These are phyloP conservation scores for Eubasilissa regina DNA, from an alignment of 1,140 invertebrate species.

Conservation along the genomic window DNA sequence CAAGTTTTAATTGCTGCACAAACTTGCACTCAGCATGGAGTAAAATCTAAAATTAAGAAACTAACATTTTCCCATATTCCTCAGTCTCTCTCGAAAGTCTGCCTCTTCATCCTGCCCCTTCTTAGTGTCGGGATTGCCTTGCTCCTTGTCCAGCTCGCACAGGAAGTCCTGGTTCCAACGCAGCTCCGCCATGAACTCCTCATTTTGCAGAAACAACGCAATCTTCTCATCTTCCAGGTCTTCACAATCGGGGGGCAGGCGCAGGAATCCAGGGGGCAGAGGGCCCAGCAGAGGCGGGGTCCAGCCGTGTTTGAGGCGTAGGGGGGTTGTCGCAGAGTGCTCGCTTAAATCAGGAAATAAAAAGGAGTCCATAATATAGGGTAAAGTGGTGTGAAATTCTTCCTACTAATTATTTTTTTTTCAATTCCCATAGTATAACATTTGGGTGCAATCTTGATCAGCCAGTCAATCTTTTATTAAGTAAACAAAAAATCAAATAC, in stretches of 20 bases:
- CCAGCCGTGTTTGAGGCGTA: conserved; percentile 76
- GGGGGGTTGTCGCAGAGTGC: neutral
- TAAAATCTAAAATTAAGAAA: neutral
- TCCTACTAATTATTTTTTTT: no score
- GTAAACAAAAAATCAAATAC: no score
- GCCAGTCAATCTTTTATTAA: no score
- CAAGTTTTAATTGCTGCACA: no score
- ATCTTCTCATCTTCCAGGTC: conserved; percentile 83
- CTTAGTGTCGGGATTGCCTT: conserved; percentile 67
- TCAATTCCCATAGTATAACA: no score
- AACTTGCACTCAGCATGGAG: no score
- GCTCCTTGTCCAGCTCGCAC: conserved; percentile 85
- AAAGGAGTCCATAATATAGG: neutral
- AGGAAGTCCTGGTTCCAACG: conserved; percentile 93
- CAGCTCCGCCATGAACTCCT: conserved; percentile 92
- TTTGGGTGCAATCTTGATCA: no score
- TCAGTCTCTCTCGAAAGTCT: conserved; percentile 85
- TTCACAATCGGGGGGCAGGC: conserved; percentile 72
- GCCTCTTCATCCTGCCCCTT: conserved; percentile 83
- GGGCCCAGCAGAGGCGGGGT: conserved; percentile 87
- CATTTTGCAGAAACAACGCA: conserved; percentile 91
- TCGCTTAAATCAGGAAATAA: conserved; percentile 16
- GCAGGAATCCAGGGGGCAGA: conserved; percentile 86
- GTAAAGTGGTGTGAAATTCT: no score
- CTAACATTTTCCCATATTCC: conserved; percentile 91